phyloP scores from a whole-genome alignment of 1,140 invertebrate genomes.

The Panagrolaimus sp. region DNA sequence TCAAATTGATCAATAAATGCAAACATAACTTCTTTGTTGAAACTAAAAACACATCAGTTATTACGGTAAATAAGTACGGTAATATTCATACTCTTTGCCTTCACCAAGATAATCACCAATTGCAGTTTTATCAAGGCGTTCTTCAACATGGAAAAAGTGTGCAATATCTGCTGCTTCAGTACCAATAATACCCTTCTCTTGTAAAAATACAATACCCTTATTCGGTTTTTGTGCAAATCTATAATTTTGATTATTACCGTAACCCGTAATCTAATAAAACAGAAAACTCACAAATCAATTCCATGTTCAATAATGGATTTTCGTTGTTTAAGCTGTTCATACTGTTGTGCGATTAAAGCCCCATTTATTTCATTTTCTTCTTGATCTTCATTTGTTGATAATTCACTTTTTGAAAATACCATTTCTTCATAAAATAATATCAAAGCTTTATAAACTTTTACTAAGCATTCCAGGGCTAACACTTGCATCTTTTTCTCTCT shows the following conservation, averaged over 20 bases:
- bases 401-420: slow-evolving; percentile 65
- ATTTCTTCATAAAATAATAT: slow-evolving; percentile 98
- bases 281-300: slow-evolving; percentile 67
- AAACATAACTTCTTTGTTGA: slow-evolving; percentile 78
- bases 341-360: slow-evolving; percentile 76
- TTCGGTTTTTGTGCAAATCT: slow-evolving; percentile 89
- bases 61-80: slow-evolving; percentile 17
- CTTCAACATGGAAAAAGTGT: slow-evolving; percentile 85
- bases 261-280: slow-evolving; percentile 2
- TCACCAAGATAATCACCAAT: slow-evolving; percentile 95
- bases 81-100: slow-evolving; percentile 63
- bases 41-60: slow-evolving; percentile 61
- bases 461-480: slow-evolving; percentile 88
- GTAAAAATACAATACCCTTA: slow-evolving; percentile 84
- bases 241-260: slow-evolving; percentile 31
- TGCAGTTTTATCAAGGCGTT: slow-evolving; percentile 87
- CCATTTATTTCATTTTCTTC: slow-evolving; percentile 62
- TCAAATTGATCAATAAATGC: slow-evolving; percentile 94
- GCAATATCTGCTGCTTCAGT: slow-evolving; percentile 77
- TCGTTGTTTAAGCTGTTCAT: slow-evolving; percentile 92
- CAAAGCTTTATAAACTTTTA: slow-evolving; percentile 96
- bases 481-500: slow-evolving; percentile 72
- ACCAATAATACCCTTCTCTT: slow-evolving; percentile 83
- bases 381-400: slow-evolving; percentile 20
- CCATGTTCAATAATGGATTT: slow-evolving; percentile 86